Evolutionary conservation across 2,888 invertebrate genomes (phyloP).

Genomic region (Apomyelois bistriatella): DNA sequence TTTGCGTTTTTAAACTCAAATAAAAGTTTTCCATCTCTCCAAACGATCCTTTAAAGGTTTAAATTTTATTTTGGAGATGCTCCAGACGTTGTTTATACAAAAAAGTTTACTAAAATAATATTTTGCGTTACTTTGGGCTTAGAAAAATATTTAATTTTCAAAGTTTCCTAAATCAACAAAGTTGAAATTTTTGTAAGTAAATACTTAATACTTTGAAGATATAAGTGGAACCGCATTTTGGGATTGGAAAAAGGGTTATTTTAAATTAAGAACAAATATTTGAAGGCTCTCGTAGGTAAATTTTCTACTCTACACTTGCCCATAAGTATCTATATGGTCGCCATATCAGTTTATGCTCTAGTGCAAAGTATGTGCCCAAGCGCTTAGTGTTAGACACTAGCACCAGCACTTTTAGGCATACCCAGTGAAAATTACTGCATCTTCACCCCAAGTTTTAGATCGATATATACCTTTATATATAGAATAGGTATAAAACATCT

Average conservation of each 20-base stretch:
- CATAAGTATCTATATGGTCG: too few relatives aligned
- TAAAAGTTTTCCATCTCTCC: slow-evolving; percentile 26
- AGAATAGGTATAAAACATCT: too few relatives aligned
- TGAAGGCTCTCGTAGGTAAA: slow-evolving; percentile 22
- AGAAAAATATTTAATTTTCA: slow-evolving; percentile 7
- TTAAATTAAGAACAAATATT: slow-evolving; percentile 24
- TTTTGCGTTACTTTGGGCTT: slow-evolving; percentile 10
- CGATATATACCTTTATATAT: too few relatives aligned
- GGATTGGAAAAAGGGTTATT: slow-evolving; percentile 18
- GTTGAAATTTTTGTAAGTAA: neutral
- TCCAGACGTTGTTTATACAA: slow-evolving; percentile 11
- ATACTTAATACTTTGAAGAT: slow-evolving; percentile 5
- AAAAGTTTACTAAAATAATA: slow-evolving; percentile 6
- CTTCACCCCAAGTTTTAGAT: too few relatives aligned
- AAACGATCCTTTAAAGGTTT: slow-evolving; percentile 14
- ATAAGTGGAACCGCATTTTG: slow-evolving; percentile 8
- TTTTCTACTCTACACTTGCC: neutral
- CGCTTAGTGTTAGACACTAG: too few relatives aligned
- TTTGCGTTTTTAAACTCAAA: slow-evolving; percentile 38
- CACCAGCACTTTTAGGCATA: too few relatives aligned
- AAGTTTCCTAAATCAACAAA: slow-evolving; percentile 7
- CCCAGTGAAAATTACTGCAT: too few relatives aligned
- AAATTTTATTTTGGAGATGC: slow-evolving; percentile 12
- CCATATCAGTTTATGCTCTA: too few relatives aligned
- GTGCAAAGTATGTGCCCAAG: too few relatives aligned